phyloP scores from a whole-genome alignment of 92 coral and sea anemone species.

The Umimayanthus chanpuru region DNA sequence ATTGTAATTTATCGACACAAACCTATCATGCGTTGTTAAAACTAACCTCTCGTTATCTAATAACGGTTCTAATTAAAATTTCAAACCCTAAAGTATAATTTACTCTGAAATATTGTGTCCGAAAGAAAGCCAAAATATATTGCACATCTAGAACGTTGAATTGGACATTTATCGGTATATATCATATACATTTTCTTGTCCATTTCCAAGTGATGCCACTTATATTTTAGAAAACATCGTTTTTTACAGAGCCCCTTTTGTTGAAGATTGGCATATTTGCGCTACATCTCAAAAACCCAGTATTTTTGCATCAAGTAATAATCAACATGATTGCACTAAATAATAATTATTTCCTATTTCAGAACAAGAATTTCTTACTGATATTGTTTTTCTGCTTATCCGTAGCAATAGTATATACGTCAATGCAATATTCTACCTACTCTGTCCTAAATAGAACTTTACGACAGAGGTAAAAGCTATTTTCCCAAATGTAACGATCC shows the following conservation, averaged over 20 bases:
- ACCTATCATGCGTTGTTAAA: too few species aligned
- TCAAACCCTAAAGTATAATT: background rate
- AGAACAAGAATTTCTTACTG: background rate
- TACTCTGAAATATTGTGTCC: too few species aligned
- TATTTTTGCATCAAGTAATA: conserved; percentile 3
- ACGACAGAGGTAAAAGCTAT: background rate
- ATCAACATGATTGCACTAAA: background rate
- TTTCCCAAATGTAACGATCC: background rate
- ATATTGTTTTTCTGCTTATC: background rate
- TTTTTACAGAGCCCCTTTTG: conserved; percentile 12
- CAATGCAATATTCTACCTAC: conserved; percentile 1
- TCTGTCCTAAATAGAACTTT: conserved; percentile 35
- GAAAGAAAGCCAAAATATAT: background rate
- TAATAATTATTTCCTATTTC: background rate
- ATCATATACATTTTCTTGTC: conserved; percentile 4
- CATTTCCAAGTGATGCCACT: background rate
- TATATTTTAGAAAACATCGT: conserved; percentile 6
- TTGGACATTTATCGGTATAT: background rate
- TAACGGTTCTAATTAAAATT: background rate
- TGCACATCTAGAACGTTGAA: background rate
- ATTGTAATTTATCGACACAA: too few species aligned
- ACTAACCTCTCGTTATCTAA: background rate
- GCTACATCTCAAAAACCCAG: conserved; percentile 12
- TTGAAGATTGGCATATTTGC: conserved; percentile 31
- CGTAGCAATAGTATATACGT: conserved; percentile 3